Conservation (phyloP, 2,888 invertebrate species). For the Sarcophaga subvicina region DNA sequence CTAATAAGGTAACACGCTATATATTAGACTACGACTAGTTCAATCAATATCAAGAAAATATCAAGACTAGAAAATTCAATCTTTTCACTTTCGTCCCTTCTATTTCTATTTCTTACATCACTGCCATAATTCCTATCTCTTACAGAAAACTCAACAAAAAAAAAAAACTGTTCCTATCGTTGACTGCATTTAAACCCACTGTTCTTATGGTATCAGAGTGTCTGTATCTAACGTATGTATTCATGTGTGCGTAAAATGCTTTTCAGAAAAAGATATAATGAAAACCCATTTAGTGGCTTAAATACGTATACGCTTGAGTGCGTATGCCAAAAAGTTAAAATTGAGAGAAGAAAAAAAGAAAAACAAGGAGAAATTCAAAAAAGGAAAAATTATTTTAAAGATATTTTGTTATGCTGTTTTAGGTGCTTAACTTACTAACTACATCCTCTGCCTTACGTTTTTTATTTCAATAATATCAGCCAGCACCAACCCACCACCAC, state of each 20-base stretch:
- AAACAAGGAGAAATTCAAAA: not conserved
- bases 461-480: not conserved
- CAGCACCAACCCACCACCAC: not conserved
- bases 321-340: slow-evolving; percentile 32
- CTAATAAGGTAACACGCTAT: no score
- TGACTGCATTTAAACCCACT: not conserved
- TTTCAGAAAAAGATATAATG: slow-evolving; percentile 33
- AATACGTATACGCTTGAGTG: slow-evolving; percentile 40
- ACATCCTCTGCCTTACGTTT: not conserved
- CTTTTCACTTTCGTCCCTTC: no score
- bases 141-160: no score
- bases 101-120: no score
- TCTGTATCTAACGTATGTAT: not conserved
- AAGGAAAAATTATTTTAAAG: not conserved
- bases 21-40: no score
- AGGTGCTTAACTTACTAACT: slow-evolving; percentile 36
- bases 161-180: not conserved
- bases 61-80: no score
- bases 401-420: slow-evolving; percentile 28
- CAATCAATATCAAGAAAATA: no score
- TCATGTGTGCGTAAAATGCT: slow-evolving; percentile 15
- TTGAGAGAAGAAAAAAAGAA: not conserved
- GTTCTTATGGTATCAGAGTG: not conserved
- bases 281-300: slow-evolving; percentile 54
- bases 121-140: no score